These are phyloP conservation scores for Pachymerium ferrugineum DNA, from an alignment of 2,888 invertebrate species.

Conservation along the genomic window DNA sequence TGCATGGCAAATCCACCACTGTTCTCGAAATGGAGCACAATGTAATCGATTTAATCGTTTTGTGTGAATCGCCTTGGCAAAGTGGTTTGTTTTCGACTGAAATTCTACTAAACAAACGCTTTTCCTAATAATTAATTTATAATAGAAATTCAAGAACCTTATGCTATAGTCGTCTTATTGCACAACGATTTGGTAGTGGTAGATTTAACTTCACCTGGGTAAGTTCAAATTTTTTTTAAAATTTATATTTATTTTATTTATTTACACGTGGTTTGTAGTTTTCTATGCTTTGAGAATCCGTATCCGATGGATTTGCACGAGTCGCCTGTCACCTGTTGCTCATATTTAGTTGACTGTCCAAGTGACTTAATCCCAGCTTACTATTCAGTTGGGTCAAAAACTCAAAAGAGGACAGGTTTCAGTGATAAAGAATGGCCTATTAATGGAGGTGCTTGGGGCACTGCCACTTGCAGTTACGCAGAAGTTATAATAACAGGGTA, in stretches of 20 bases:
- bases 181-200: conserved; percentile 97
- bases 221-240: conserved; percentile 37
- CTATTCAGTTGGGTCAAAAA: conserved; percentile 79
- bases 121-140: conserved; percentile 39
- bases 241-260: neutral
- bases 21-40: conserved; percentile 99
- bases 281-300: conserved; percentile 98
- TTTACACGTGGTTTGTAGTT: conserved; percentile 49
- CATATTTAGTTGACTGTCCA: conserved; percentile 96
- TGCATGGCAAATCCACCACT: conserved; percentile 92
- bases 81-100: conserved; percentile 69
- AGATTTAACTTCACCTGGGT: conserved; percentile 85
- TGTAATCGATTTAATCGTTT: conserved; percentile 92
- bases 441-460: conserved; percentile 92
- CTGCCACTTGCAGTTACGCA: conserved; percentile 91
- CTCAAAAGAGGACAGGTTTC: conserved; percentile 71
- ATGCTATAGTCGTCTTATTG: conserved; percentile 93
- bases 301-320: conserved; percentile 99
- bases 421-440: conserved; percentile 95
- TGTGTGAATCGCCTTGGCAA: conserved; percentile 90
- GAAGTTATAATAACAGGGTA: conserved; percentile 98
- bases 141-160: conserved; percentile 93
- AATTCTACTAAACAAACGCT: neutral
- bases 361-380: conserved; percentile 96
- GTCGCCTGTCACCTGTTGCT: conserved; percentile 93